These are phyloP conservation scores for Ciconia boyciana DNA, from an alignment of 2,113 vertebrate species.

Conservation along the genomic window DNA sequence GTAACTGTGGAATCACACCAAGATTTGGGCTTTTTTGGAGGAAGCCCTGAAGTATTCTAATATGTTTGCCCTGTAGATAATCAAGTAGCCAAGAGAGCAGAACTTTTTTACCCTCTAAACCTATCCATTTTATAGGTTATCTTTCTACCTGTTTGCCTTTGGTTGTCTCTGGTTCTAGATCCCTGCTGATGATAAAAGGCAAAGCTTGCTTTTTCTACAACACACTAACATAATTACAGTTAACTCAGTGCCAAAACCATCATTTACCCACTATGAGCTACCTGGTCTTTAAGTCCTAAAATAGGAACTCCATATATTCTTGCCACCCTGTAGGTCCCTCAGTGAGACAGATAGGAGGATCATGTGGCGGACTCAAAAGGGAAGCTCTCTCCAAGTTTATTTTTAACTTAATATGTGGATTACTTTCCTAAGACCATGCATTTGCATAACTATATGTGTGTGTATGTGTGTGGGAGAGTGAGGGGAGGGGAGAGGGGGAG, in stretches of 20 bases:
- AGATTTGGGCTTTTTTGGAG: not conserved
- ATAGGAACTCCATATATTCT: rapidly evolving
- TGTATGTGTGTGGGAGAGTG: too few relatives aligned
- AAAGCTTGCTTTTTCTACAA: not conserved
- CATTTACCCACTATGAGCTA: not conserved
- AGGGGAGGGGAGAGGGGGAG: rapidly evolving
- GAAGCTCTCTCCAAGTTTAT: not conserved
- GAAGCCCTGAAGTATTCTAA: not conserved
- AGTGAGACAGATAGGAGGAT: not conserved
- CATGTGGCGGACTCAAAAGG: not conserved
- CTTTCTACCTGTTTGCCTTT: not conserved
- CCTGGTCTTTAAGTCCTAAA: not conserved
- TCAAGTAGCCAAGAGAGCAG: not conserved
- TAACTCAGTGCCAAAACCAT: not conserved
- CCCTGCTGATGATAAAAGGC: not conserved
- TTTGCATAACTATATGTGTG: not conserved
- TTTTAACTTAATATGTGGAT: not conserved
- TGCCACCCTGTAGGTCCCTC: rapidly evolving
- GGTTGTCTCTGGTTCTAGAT: not conserved
- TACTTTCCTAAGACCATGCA: not conserved
- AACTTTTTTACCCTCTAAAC: not conserved
- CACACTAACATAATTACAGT: not conserved
- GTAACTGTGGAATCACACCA: not conserved
- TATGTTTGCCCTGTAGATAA: not conserved
- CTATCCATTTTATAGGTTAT: not conserved